These are phyloP conservation scores for Hymenochirus boettgeri DNA, from an alignment of 2,113 vertebrate genomes.

Conservation along the genomic window DNA sequence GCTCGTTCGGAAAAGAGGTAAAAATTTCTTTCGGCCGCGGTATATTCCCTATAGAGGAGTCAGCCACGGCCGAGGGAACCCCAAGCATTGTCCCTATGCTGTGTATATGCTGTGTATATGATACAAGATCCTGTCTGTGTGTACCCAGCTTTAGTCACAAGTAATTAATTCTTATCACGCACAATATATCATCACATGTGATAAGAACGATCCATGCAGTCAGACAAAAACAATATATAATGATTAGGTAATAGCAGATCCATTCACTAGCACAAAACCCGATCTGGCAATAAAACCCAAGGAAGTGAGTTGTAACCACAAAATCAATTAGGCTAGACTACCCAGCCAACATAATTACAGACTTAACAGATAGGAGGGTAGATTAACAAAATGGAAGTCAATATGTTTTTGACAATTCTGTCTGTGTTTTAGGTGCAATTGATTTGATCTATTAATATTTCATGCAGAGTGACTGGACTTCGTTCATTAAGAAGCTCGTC, in stretches of 20 bases:
- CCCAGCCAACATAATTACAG: conserved; percentile 10
- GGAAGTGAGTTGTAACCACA: conserved; percentile 17
- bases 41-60: no score
- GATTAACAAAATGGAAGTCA: conserved; percentile 8
- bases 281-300: conserved; percentile 28
- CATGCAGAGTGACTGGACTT: accelerated
- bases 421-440: not conserved
- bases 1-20: no score
- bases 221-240: conserved; percentile 12
- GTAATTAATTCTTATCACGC: no score
- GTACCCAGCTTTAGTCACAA: no score
- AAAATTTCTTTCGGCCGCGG: no score
- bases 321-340: conserved; percentile 38
- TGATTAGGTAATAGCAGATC: not conserved
- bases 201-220: not conserved
- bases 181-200: conserved; percentile 19
- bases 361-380: conserved; percentile 13
- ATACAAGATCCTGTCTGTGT: no score
- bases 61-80: no score
- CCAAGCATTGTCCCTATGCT: no score
- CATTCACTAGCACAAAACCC: conserved; percentile 27
- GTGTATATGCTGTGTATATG: no score
- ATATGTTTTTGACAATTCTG: conserved; percentile 5
- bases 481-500: accelerated
- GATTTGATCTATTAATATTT: not conserved